These are phyloP conservation scores for Leptonema lineaticorne DNA, from an alignment of 1,140 invertebrate genomes.

Conservation along the genomic window DNA sequence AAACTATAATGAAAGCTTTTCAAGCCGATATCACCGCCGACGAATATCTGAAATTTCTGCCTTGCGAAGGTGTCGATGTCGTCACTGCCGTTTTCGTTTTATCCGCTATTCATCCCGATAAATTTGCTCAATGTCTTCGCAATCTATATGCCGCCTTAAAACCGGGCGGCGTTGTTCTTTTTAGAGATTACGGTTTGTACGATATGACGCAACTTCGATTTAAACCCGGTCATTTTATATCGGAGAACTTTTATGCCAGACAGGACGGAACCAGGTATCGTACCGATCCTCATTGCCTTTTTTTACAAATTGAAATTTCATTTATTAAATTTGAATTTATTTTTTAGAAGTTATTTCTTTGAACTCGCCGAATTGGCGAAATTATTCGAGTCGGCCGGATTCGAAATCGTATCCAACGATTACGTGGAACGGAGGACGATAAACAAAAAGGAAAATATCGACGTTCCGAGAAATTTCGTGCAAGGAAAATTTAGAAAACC, in stretches of 20 bases:
- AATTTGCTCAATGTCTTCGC: conserved; percentile 69
- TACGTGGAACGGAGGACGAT: conserved; percentile 87
- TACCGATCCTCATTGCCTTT: conserved; percentile 33
- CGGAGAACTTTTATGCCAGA: conserved; percentile 93
- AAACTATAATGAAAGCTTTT: conserved; percentile 72
- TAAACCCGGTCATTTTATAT: conserved; percentile 87
- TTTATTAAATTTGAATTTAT: conserved; percentile 22
- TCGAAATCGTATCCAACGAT: conserved; percentile 64
- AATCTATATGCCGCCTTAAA: conserved; percentile 73
- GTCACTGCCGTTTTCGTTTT: conserved; percentile 95
- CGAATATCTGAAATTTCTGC: conserved; percentile 59
- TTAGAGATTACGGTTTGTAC: conserved; percentile 97
- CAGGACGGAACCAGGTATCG: conserved; percentile 93
- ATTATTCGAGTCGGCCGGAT: conserved; percentile 68
- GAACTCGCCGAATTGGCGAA: conserved; percentile 65
- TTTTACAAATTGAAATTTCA: conserved; percentile 29
- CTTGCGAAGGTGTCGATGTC: conserved; percentile 69
- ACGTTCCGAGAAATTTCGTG: conserved; percentile 88
- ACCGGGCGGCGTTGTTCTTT: conserved; percentile 82
- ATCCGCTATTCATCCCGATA: conserved; percentile 87
- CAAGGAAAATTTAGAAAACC: conserved; percentile 83
- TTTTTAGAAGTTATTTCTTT: conserved; percentile 79
- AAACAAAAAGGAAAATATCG: conserved; percentile 87
- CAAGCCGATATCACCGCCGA: conserved; percentile 68
- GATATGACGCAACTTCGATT: conserved; percentile 97